phyloP scores from a whole-genome alignment of 92 coral and sea anemone genomes.

The Epizoanthus scotinus region DNA sequence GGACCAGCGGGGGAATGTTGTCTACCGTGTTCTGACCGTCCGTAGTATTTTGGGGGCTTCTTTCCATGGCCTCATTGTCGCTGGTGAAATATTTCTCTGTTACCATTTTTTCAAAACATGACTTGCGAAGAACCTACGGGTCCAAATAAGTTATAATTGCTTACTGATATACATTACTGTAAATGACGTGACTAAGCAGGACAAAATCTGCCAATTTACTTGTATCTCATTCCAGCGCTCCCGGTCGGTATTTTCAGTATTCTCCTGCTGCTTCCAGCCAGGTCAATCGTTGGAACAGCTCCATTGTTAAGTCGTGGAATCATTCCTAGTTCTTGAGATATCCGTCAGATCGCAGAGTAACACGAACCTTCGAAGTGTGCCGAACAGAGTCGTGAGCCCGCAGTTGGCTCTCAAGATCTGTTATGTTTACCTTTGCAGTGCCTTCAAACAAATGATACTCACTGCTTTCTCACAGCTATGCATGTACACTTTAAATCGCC shows the following conservation, averaged over 20 bases:
- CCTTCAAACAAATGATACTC: not conserved
- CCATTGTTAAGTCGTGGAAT: too few relatives aligned
- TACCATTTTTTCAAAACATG: too few relatives aligned
- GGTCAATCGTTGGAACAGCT: not conserved
- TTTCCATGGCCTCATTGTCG: too few relatives aligned
- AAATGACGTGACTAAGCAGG: not conserved
- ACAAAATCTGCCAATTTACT: not conserved
- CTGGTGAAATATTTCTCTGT: too few relatives aligned
- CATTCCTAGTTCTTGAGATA: not conserved
- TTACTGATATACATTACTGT: too few relatives aligned
- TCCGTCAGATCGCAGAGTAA: not conserved
- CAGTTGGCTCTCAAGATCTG: not conserved
- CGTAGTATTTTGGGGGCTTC: too few relatives aligned
- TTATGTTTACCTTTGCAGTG: not conserved
- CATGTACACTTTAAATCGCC: too few relatives aligned
- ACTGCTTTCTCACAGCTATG: not conserved
- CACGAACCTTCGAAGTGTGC: not conserved
- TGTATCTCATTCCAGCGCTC: not conserved
- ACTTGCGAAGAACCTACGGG: too few relatives aligned
- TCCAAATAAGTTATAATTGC: too few relatives aligned
- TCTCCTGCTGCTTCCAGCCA: constrained; percentile 5
- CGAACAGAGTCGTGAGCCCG: not conserved
- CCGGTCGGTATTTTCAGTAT: not conserved
- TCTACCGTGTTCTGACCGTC: too few relatives aligned
- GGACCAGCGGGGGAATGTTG: too few relatives aligned